A percentile compares a stretch with the other conserved stretches of the same genome.
phyloP scores from a whole-genome alignment of 2,888 invertebrate genomes.

The Yponomeuta plumbellus region DNA sequence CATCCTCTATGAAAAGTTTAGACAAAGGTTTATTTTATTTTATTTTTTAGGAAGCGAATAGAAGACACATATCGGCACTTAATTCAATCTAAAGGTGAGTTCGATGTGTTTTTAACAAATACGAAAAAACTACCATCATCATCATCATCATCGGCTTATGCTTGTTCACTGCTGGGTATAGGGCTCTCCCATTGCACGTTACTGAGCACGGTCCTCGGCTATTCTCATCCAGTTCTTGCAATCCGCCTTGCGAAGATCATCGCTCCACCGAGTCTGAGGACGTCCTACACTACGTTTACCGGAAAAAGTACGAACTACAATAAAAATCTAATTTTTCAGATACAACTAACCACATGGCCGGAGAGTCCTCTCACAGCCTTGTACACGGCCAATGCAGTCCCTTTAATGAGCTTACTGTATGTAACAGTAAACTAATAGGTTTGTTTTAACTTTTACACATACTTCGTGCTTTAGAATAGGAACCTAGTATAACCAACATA shows the following conservation, averaged over 20 bases:
- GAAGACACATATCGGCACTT: slow-evolving; percentile 48
- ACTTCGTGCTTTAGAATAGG: no score
- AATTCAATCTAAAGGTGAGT: slow-evolving; percentile 39
- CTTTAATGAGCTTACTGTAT: background rate
- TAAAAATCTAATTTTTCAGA: background rate
- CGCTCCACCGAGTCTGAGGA: no score
- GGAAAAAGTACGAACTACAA: background rate
- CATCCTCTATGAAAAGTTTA: no score
- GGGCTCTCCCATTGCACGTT: no score
- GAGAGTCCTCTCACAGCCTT: background rate
- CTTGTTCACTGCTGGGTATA: no score
- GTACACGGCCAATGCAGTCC: background rate
- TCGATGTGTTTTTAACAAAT: background rate
- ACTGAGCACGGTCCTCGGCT: no score
- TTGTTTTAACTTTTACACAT: background rate
- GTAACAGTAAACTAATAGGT: background rate
- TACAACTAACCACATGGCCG: background rate
- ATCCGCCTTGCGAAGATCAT: no score
- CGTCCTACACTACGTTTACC: no score
- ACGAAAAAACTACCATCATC: no score
- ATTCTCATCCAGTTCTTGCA: no score
- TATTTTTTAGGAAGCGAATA: slow-evolving; percentile 40
- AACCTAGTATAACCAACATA: background rate
- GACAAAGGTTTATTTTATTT: background rate
- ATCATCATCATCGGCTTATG: no score